A percentile compares a stretch with the other conserved stretches of the same genome.
These are phyloP conservation scores for Cathartes aura DNA, from an alignment of 2,113 vertebrate genomes.

Conservation along the genomic window DNA sequence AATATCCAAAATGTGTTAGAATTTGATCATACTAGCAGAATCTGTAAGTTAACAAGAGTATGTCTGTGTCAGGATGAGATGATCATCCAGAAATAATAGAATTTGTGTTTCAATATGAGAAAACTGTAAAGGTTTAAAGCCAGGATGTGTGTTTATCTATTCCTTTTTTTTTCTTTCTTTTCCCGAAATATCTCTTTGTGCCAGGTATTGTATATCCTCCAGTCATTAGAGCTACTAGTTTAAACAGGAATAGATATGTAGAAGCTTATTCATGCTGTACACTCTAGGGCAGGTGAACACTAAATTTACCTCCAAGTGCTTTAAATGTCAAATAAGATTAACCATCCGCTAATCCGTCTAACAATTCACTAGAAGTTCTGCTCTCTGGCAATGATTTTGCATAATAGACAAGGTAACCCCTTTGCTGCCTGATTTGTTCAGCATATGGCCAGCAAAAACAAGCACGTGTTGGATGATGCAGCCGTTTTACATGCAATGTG, in stretches of 20 bases:
- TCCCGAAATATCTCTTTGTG: background rate
- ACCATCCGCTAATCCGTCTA: background rate
- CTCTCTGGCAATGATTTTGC: background rate
- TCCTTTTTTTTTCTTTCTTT: background rate
- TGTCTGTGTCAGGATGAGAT: background rate
- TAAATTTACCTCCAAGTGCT: slow-evolving; percentile 41
- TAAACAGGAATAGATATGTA: background rate
- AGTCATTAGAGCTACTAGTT: background rate
- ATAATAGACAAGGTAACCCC: background rate
- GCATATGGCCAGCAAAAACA: background rate
- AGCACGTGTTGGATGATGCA: background rate
- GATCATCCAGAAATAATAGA: background rate
- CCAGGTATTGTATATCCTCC: background rate
- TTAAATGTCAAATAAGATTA: slow-evolving; percentile 59
- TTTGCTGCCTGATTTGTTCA: background rate
- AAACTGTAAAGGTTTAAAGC: background rate
- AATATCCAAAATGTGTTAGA: background rate
- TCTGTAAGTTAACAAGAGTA: background rate
- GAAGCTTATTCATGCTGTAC: slow-evolving; percentile 1
- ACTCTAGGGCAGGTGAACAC: slow-evolving; percentile 26
- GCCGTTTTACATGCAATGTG: background rate
- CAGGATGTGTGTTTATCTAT: background rate
- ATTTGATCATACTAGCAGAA: background rate
- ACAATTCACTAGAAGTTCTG: background rate
- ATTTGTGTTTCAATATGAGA: background rate